A percentile compares a stretch with the other conserved stretches of the same genome.
Evolutionary conservation across 2,888 invertebrate species (phyloP).

Genomic region (Chydorus sphaericus): DNA sequence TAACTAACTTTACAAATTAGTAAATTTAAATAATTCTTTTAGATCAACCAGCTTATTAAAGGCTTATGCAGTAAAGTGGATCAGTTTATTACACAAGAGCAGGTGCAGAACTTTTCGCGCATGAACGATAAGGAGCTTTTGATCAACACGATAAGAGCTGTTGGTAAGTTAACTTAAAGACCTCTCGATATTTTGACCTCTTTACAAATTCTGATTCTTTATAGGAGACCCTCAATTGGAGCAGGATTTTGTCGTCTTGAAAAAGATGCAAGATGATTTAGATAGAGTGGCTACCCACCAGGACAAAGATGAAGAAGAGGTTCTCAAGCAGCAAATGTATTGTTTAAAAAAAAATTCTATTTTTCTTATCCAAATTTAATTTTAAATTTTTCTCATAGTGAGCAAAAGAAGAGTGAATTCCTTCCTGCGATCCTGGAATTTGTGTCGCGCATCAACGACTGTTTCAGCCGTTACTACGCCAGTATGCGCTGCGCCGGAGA

Average conservation of each 20-base stretch:
- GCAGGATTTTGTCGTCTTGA: slow-evolving; percentile 41
- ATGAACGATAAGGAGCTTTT: slow-evolving; percentile 70
- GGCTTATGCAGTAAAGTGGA: slow-evolving; percentile 80
- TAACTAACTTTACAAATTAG: no score
- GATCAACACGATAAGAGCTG: slow-evolving; percentile 67
- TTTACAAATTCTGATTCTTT: background rate
- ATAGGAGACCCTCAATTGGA: slow-evolving; percentile 36
- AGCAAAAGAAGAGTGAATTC: no score
- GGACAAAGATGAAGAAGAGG: slow-evolving; percentile 14
- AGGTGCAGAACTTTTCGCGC: slow-evolving; percentile 88
- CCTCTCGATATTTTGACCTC: background rate
- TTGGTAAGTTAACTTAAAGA: no score
- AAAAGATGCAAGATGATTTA: slow-evolving; percentile 32
- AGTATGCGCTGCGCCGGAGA: slow-evolving; percentile 72
- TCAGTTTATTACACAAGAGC: slow-evolving; percentile 89
- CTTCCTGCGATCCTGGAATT: slow-evolving; percentile 45
- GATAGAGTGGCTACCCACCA: slow-evolving; percentile 16
- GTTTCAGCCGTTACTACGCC: slow-evolving; percentile 61
- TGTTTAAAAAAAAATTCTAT: no score
- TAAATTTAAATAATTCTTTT: no score
- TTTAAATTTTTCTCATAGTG: no score
- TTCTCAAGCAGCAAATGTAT: no score
- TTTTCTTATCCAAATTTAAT: no score
- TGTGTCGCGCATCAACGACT: slow-evolving; percentile 48
- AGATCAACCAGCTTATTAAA: background rate